Base-by-base conservation (phyloP, 2,888 invertebrate genomes). In the Himalopsyche anomala region DNA sequence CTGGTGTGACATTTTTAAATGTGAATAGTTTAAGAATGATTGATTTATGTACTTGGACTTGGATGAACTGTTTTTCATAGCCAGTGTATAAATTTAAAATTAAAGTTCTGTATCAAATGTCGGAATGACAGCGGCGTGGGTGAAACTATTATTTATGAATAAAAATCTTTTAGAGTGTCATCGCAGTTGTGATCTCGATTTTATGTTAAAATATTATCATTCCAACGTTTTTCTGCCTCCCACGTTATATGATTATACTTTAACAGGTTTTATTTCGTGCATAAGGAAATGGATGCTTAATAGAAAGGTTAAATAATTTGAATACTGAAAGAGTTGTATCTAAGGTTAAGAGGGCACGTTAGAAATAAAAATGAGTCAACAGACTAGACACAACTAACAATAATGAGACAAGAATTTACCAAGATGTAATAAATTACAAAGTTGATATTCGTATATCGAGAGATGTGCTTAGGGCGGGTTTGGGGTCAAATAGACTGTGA, bases 151-250 rank as follows among this genome's bases (percentile, higher is more conserved):
- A 82, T 82, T 82, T 55, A 82, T 55, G 36, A 40, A 54, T 55
- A 36, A 82, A 45, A 82, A 19, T 80, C 42, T n/a, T 62, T 62
- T 19, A 19, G 62, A 62, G 80, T 80, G 80, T 80, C 80, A 80
- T 80, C 80, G 80, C 38, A 80, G 80, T 42, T 80, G 40, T 80
- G 80, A 80, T 80, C 80, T 80, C 80, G 80, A 40, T 80, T 80
- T 42, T 80, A 80, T 40, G 80, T 80, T 36, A 42, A 42, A 80
- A 80, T 80, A 80, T 40, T 62, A 62, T 62, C 62, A 28, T 28
- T 62, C 19, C 28, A 62, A 19, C 42, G 80, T 80, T 80, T n/a
- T 80, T 40, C 38, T 17, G 80, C 12, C 80, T 40, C 80, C 80
- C 15, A 80, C 80, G 38, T 19, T 11, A 9, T 62, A n/a, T 9